Base-by-base conservation (phyloP, 2,113 vertebrate species). In the Microcebus lehilahytsara region DNA sequence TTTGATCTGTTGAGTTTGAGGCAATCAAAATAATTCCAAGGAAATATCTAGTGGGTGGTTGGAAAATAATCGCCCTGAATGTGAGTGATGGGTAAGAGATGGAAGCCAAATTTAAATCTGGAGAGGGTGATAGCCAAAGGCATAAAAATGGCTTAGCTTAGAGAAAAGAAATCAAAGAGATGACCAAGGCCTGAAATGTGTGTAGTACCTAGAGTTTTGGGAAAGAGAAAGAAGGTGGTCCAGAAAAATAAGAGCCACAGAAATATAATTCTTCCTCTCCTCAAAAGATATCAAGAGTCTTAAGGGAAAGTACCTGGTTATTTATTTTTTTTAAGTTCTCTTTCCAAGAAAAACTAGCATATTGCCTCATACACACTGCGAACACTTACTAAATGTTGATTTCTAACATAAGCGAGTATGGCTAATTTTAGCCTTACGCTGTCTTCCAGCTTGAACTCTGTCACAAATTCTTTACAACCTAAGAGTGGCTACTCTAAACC, bases 201-300 rank as follows among this genome's bases (percentile, higher is more conserved):
- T 32, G 40, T 69, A 92, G 13, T 58, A 30, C 40, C 37, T 88
- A 80, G 13, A 93, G 9, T 66, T 94, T 93, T 11, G 71, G 49
- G 8, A 14, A 84, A 96, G 71, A 60, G n/a, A 46, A 85, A 89
- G 25, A 93, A 89, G 51, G 72, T 1, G 11, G 12, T 87, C 32
- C 9, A 87, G 19, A 86, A 30, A 78, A 95, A 75, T 79, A 90
- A 90, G 6, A 84, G 25, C n/a, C 23, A 91, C 0, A 9, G 23
- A 91, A 93, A 93, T 86, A 84, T 27, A 60, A 74, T 79, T 87
- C 9, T 42, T 88, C 30, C 80, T 88, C n/a, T 94, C 64, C 58
- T 92, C 51, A 84, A 66, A 78, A 66, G 13, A 87, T 84, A 40
- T 14, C 10, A 81, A 93, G 62, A 71, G 2, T 96, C 46, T 86